phyloP scores from a whole-genome alignment of 1,140 invertebrate species.

The Archivesica marissinica region DNA sequence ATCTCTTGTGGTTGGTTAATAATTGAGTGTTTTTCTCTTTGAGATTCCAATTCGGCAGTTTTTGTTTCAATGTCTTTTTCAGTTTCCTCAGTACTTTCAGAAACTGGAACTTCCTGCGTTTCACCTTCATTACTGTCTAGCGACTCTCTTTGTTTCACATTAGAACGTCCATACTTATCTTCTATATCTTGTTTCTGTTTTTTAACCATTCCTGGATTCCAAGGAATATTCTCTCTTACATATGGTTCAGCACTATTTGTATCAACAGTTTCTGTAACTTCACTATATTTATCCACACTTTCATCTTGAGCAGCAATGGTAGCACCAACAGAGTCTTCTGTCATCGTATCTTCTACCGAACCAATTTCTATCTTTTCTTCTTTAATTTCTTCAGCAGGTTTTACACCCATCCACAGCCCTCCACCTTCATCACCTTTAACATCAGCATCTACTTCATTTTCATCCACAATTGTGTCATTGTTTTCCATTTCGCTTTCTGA shows the following conservation, averaged over 20 bases:
- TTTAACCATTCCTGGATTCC: constrained; percentile 87
- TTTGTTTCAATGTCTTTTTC: constrained; percentile 19
- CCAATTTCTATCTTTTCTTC: background rate
- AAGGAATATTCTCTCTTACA: constrained; percentile 87
- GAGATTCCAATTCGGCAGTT: constrained; percentile 3
- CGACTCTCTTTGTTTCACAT: background rate
- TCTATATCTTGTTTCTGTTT: constrained; percentile 87
- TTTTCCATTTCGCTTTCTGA: background rate
- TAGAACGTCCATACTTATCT: constrained; percentile 46
- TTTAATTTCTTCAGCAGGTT: background rate
- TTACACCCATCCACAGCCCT: constrained; percentile 27
- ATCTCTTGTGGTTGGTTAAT: background rate
- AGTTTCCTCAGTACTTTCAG: constrained; percentile 22
- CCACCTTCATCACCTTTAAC: background rate
- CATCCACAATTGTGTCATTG: constrained; percentile 9
- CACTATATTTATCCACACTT: background rate
- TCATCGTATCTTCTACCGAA: background rate
- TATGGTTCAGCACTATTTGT: constrained; percentile 80
- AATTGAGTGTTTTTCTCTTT: constrained; percentile 16
- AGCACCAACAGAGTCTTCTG: background rate
- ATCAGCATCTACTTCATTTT: background rate
- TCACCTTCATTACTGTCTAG: background rate
- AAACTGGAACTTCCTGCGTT: background rate
- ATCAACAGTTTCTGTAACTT: constrained; percentile 49
- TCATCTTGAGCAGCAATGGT: background rate